Percentiles rank a stretch among this genome's conserved stretches.
phyloP scores from a whole-genome alignment of 2,888 invertebrate species.

The Melieria picta region DNA sequence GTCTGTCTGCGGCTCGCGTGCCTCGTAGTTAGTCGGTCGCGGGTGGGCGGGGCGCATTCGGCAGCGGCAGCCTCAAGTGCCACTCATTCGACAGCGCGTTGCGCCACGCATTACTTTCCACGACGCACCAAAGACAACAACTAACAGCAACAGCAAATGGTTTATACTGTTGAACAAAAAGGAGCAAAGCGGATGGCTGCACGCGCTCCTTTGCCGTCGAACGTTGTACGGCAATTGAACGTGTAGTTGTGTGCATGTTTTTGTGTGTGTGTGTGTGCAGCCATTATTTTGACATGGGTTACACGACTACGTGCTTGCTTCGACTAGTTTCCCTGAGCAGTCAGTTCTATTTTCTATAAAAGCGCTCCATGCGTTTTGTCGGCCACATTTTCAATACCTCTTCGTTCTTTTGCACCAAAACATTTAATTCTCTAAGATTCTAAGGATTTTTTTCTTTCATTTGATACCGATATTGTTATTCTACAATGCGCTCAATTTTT shows the following conservation, averaged over 20 bases:
- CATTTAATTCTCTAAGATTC: too few species aligned
- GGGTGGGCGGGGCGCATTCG: background rate
- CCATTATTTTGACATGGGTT: conserved; percentile 17
- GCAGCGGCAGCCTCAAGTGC: background rate
- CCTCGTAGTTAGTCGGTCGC: background rate
- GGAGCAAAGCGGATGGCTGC: background rate
- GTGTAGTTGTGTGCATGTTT: background rate
- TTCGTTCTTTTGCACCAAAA: too few species aligned
- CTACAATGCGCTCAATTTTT: too few species aligned
- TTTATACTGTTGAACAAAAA: background rate
- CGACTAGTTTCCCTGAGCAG: too few species aligned
- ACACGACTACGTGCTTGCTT: background rate
- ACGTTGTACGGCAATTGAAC: too few species aligned
- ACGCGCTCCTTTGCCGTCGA: too few species aligned
- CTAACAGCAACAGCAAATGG: background rate
- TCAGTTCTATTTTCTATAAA: too few species aligned
- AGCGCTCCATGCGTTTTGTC: too few species aligned
- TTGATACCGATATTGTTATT: too few species aligned
- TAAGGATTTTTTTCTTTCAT: too few species aligned
- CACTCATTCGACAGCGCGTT: too few species aligned
- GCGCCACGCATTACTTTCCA: background rate
- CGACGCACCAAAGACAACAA: background rate
- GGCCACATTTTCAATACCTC: too few species aligned
- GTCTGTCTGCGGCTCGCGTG: background rate
- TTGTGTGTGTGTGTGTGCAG: background rate